phyloP scores from a whole-genome alignment of 1,140 invertebrate species.

The Cydia pomonella region DNA sequence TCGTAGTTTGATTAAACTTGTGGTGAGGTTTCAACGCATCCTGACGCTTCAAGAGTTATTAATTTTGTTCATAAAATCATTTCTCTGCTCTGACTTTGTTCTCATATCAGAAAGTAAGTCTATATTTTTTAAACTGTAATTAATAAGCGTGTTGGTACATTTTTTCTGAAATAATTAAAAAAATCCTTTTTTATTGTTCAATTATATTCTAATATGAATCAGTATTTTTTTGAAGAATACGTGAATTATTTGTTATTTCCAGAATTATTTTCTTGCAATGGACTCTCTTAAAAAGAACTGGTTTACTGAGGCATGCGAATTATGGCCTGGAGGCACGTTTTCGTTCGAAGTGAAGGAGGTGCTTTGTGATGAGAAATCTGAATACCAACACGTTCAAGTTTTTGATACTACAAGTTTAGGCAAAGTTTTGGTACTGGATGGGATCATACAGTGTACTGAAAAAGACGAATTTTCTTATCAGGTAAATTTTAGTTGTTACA shows the following conservation, averaged over 20 bases:
- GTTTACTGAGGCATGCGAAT: constrained; percentile 93
- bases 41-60: neutral
- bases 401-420: constrained; percentile 96
- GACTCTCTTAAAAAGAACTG: constrained; percentile 88
- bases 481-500: constrained; percentile 53
- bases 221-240: neutral
- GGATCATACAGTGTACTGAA: constrained; percentile 98
- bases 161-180: too few relatives aligned
- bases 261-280: constrained; percentile 55
- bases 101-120: neutral
- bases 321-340: constrained; percentile 96
- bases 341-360: constrained; percentile 94
- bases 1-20: neutral
- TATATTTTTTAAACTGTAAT: neutral
- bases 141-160: too few relatives aligned
- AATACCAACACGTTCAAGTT: constrained; percentile 94
- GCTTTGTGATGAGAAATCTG: constrained; percentile 90
- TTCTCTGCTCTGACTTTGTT: neutral
- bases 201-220: too few relatives aligned
- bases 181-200: too few relatives aligned
- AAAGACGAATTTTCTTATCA: constrained; percentile 99
- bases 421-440: constrained; percentile 94
- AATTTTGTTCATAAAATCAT: neutral
- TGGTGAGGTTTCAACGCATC: neutral
- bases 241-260: neutral